Conservation (phyloP, 92 coral and sea anemone species). For the Palythoa heliodiscus region DNA sequence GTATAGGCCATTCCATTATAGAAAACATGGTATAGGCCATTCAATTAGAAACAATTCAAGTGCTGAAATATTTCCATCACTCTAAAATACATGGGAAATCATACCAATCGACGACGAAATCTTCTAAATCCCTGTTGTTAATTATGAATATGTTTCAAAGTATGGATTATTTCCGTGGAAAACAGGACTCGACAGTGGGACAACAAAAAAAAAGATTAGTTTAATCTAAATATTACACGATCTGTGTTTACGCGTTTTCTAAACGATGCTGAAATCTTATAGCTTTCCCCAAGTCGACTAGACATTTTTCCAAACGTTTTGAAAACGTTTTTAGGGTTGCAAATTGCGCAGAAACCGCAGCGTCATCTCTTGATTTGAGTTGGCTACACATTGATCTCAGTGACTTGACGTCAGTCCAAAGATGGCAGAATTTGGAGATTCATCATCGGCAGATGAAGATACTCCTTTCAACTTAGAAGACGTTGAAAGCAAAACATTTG, state of each 20-base stretch:
- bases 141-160: not conserved
- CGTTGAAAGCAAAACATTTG: conserved; percentile 69
- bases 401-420: not conserved
- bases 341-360: not conserved
- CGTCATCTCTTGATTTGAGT: not conserved
- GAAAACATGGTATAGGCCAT: not conserved
- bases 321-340: not conserved
- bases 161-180: not conserved
- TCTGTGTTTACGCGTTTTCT: not conserved
- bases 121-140: not conserved
- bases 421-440: conserved; percentile 72
- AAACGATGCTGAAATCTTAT: not conserved
- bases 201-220: not conserved
- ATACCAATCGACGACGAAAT: not conserved
- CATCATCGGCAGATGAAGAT: conserved; percentile 75
- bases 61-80: not conserved
- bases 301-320: not conserved
- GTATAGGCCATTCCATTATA: too few relatives aligned
- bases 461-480: conserved; percentile 83
- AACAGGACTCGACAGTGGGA: not conserved
- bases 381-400: not conserved
- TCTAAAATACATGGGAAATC: not conserved
- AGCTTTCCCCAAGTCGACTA: not conserved
- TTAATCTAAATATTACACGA: conserved; percentile 3
- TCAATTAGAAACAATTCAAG: not conserved